Conservation (phyloP, 2,113 vertebrate genomes). For the Tachuris rubrigastra region DNA sequence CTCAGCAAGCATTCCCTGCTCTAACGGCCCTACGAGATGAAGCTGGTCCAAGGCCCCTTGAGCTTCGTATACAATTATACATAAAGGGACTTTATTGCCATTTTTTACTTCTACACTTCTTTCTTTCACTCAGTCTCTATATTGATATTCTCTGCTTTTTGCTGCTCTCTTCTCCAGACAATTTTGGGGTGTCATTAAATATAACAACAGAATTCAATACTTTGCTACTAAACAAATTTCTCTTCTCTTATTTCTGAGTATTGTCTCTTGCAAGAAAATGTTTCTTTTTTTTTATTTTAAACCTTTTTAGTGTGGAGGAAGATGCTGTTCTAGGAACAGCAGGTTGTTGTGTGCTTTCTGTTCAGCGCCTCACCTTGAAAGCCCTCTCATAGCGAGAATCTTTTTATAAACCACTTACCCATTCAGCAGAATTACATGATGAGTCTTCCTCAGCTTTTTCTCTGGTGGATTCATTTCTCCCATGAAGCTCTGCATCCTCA, state of each 20-base stretch:
- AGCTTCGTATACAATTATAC: neutral
- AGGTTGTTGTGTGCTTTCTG: neutral
- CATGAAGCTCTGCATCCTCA: neutral
- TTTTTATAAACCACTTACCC: slow-evolving; percentile 36
- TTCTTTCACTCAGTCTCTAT: neutral
- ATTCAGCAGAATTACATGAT: neutral
- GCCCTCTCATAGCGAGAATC: neutral
- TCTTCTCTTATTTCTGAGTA: neutral
- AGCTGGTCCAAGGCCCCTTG: neutral
- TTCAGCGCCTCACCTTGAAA: neutral
- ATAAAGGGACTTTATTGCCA: neutral
- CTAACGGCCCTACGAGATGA: neutral
- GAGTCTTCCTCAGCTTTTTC: neutral
- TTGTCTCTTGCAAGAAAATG: neutral
- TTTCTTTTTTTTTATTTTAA: neutral
- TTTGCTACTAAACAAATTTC: neutral
- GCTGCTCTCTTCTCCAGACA: neutral
- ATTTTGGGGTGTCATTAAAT: neutral
- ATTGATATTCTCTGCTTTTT: neutral
- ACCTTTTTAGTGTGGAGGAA: neutral
- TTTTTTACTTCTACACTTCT: neutral
- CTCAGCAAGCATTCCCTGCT: neutral
- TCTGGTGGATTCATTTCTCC: neutral
- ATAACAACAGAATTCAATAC: neutral
- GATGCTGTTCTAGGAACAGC: neutral